These are phyloP conservation scores for Trogon surrucura DNA, from an alignment of 2,113 vertebrate genomes.

Conservation along the genomic window DNA sequence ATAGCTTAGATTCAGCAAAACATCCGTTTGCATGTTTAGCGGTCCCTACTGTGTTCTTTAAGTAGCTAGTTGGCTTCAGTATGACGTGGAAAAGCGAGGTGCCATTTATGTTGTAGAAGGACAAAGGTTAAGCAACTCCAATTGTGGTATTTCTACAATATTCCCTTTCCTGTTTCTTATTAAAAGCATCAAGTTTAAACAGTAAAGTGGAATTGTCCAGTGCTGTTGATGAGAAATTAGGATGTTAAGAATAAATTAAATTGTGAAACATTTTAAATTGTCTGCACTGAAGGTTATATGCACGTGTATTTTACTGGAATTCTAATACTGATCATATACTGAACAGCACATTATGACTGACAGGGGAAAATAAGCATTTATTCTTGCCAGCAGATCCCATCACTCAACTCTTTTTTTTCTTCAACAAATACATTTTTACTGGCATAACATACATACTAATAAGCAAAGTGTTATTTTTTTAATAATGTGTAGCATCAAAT, in stretches of 20 bases:
- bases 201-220: not conserved
- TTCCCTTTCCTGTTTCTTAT: not conserved
- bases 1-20: not conserved
- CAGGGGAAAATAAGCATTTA: not conserved
- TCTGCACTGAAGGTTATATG: not conserved
- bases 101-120: not conserved
- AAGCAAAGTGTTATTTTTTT: not conserved
- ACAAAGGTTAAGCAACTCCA: not conserved
- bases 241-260: not conserved
- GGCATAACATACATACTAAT: not conserved
- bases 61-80: not conserved
- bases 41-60: rapidly evolving
- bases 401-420: not conserved
- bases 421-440: not conserved
- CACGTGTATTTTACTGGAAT: not conserved
- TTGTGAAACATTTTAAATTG: not conserved
- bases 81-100: not conserved
- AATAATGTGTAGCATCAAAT: not conserved
- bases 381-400: not conserved
- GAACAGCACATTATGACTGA: not conserved
- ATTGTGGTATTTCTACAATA: not conserved
- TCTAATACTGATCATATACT: not conserved
- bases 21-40: not conserved
- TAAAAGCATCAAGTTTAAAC: not conserved
- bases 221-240: not conserved